phyloP scores from a whole-genome alignment of 2,113 vertebrate genomes.

The Choloepus hoffmanni region DNA sequence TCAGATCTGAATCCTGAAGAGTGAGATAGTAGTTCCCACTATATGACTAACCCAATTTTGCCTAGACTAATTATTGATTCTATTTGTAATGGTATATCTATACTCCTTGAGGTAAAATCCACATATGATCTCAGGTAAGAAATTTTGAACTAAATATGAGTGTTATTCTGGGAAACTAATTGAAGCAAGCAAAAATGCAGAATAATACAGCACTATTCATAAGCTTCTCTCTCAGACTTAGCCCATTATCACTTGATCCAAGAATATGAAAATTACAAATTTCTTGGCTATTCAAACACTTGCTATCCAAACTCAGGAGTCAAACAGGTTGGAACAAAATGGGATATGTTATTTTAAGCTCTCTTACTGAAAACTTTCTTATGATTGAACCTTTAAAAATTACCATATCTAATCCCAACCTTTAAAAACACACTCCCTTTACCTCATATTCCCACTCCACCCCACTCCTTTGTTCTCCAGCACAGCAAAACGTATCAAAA shows the following conservation, averaged over 20 bases:
- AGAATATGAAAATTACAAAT: not conserved
- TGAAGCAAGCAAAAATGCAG: not conserved
- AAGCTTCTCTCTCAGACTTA: not conserved
- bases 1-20: not conserved
- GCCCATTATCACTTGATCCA: not conserved
- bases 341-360: not conserved
- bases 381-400: not conserved
- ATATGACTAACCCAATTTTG: not conserved
- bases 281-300: not conserved
- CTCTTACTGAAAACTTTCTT: not conserved
- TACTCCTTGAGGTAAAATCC: not conserved
- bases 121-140: conserved; percentile 29
- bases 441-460: not conserved
- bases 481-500: not conserved
- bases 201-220: not conserved
- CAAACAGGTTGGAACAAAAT: not conserved
- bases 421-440: not conserved
- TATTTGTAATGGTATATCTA: not conserved
- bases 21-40: not conserved
- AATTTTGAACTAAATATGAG: conserved; percentile 13
- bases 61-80: not conserved
- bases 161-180: not conserved
- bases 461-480: not conserved
- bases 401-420: not conserved
- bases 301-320: not conserved